Evolutionary conservation across 2,113 vertebrate genomes (phyloP).

Genomic region (Lepisosteus oculatus): DNA sequence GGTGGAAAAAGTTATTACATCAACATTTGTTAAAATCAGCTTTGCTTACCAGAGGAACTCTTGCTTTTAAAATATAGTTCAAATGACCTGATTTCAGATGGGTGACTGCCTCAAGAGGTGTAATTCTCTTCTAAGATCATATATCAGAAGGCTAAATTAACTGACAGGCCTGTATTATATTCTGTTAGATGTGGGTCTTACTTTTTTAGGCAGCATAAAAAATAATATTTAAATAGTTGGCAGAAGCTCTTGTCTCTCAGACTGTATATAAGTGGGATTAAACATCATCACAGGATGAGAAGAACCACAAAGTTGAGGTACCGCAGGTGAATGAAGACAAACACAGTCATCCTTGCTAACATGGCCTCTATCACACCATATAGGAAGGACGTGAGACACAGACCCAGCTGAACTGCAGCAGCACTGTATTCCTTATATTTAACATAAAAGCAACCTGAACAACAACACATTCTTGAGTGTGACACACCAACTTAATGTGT

Average conservation of each 20-base stretch:
- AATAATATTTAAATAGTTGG: constrained; percentile 15
- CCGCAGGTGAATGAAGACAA: constrained; percentile 14
- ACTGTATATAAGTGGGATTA: constrained; percentile 42
- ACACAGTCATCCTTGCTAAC: background rate
- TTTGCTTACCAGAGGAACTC: too few relatives aligned
- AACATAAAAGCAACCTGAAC: too few relatives aligned
- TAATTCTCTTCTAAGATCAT: too few relatives aligned
- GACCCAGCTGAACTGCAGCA: constrained; percentile 30
- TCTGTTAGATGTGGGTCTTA: background rate
- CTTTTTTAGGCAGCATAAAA: background rate
- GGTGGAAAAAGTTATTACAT: too few relatives aligned
- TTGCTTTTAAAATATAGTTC: too few relatives aligned
- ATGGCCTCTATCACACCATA: constrained; percentile 12
- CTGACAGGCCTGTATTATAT: too few relatives aligned
- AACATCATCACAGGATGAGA: constrained; percentile 32
- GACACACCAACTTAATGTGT: too few relatives aligned
- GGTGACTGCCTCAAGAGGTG: too few relatives aligned
- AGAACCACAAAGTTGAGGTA: constrained; percentile 32
- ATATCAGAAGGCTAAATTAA: too few relatives aligned
- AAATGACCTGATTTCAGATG: too few relatives aligned
- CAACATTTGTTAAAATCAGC: too few relatives aligned
- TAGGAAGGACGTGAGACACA: constrained; percentile 13
- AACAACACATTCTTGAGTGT: too few relatives aligned
- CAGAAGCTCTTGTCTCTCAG: constrained; percentile 41
- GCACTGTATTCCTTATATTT: background rate